Evolutionary conservation across 2,888 invertebrate species (phyloP).

Genomic region (Agonum fuliginosum): DNA sequence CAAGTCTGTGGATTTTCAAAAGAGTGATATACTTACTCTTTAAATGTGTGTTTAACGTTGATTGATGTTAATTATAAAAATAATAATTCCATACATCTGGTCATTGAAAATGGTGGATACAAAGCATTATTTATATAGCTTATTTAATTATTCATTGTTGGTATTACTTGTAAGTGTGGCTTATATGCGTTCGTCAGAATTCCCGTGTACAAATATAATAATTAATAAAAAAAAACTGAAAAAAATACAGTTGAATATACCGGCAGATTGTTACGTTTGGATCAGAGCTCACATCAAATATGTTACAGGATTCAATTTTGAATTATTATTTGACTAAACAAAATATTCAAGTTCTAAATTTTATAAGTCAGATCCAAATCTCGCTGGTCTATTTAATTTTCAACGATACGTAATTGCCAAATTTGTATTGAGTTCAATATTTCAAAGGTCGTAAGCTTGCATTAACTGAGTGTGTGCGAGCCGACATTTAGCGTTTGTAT

Average conservation of each 20-base stretch:
- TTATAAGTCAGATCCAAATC: constrained; percentile 29
- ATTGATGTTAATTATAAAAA: constrained; percentile 58
- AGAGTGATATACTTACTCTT: constrained; percentile 59
- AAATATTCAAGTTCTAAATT: constrained; percentile 22
- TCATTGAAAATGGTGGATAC: constrained; percentile 59
- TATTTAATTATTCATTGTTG: constrained; percentile 62
- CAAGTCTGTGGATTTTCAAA: constrained; percentile 55
- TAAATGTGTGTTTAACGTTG: constrained; percentile 58
- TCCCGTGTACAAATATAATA: constrained; percentile 56
- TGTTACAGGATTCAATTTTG: constrained; percentile 21
- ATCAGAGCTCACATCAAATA: constrained; percentile 13
- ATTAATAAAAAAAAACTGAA: constrained; percentile 10
- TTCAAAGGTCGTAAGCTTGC: constrained; percentile 52
- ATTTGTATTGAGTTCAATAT: constrained; percentile 53
- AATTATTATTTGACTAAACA: constrained; percentile 12
- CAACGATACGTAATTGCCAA: constrained; percentile 59
- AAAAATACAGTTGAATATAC: constrained; percentile 26
- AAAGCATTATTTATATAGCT: constrained; percentile 64
- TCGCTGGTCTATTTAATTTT: constrained; percentile 40
- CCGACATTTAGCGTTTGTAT: constrained; percentile 47
- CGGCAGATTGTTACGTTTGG: constrained; percentile 38
- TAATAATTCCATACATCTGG: constrained; percentile 59
- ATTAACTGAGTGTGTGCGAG: constrained; percentile 38
- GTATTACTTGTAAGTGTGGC: constrained; percentile 58
- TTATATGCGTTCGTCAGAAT: constrained; percentile 57